A percentile compares a stretch with the other conserved stretches of the same genome.
Conservation (phyloP, 2,888 invertebrate species). For the Philopedon plagiatum region DNA sequence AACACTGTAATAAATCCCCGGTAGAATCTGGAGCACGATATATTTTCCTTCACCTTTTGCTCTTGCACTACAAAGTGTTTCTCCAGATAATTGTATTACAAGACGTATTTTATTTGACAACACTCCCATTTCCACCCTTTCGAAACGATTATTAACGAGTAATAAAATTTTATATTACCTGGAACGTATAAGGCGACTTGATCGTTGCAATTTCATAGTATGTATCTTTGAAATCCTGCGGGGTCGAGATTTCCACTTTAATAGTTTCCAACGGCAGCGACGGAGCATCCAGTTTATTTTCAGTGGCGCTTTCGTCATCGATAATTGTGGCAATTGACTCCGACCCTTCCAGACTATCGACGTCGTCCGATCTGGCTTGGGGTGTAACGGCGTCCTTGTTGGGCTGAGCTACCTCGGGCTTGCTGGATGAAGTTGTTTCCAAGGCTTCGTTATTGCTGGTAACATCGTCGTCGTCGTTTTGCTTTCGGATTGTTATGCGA, state of each 20-base stretch:
- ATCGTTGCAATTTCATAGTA: conserved; percentile 93
- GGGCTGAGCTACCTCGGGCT: conserved; percentile 55
- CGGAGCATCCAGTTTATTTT: conserved; percentile 76
- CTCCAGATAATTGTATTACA: too few species aligned
- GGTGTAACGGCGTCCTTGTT: conserved; percentile 72
- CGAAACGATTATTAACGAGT: not conserved
- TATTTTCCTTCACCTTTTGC: too few species aligned
- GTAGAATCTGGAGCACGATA: too few species aligned
- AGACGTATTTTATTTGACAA: not conserved
- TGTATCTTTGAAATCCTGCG: conserved; percentile 86
- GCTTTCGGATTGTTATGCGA: conserved; percentile 86
- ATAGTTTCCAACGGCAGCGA: conserved; percentile 81
- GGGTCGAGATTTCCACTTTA: conserved; percentile 90
- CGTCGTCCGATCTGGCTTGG: conserved; percentile 71
- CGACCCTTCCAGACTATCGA: conserved; percentile 80
- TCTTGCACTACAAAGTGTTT: too few species aligned
- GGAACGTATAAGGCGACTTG: conserved; percentile 91
- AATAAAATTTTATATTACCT: conserved; percentile 72
- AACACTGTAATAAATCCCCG: too few species aligned
- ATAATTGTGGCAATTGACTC: conserved; percentile 77
- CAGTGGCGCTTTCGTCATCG: conserved; percentile 76
- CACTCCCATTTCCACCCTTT: not conserved
- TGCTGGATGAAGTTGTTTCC: conserved; percentile 58
- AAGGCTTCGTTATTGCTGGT: conserved; percentile 64
- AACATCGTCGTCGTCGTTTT: conserved; percentile 72